Evolutionary conservation across 2,888 invertebrate species (phyloP).

Genomic region (Argyra leucocephala): DNA sequence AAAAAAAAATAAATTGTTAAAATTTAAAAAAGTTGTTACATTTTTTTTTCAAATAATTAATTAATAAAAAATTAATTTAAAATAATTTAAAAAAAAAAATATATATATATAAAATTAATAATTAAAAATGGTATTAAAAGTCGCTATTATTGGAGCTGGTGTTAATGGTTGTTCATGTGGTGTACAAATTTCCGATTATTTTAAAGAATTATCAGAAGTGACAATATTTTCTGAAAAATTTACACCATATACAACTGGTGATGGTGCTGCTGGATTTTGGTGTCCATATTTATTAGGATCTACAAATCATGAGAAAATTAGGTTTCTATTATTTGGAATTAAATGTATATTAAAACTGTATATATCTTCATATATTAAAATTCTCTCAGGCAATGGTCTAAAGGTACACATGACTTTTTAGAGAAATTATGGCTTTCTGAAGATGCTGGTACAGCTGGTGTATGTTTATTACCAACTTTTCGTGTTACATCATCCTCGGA

Average conservation of each 20-base stretch:
- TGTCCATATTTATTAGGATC: slow-evolving; percentile 54
- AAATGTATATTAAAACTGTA: too few relatives aligned
- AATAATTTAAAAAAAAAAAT: too few relatives aligned
- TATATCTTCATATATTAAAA: background rate
- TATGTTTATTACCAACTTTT: slow-evolving; percentile 44
- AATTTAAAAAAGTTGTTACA: too few relatives aligned
- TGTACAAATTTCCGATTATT: slow-evolving; percentile 52
- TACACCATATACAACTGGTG: slow-evolving; percentile 65
- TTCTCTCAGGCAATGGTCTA: slow-evolving; percentile 53
- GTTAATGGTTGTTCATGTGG: slow-evolving; percentile 63
- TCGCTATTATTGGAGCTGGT: slow-evolving; percentile 60
- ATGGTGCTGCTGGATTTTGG: slow-evolving; percentile 71
- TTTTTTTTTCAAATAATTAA: too few relatives aligned
- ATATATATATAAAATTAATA: background rate
- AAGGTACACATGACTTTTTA: slow-evolving; percentile 50
- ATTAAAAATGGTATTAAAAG: background rate
- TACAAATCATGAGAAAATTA: slow-evolving; percentile 48
- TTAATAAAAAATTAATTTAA: too few relatives aligned
- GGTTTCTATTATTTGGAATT: slow-evolving; percentile 36
- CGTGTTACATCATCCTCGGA: slow-evolving; percentile 32
- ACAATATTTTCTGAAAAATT: slow-evolving; percentile 57
- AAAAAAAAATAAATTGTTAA: too few relatives aligned
- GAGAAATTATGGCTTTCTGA: slow-evolving; percentile 53
- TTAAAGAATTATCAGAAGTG: slow-evolving; percentile 46
- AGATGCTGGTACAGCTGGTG: slow-evolving; percentile 44